Evolutionary conservation across 2,797 vertebrate species (phyloP), one percentile per base, ranked within the genome.

Genomic region (Microctenopoma steveboyesi): DNA sequence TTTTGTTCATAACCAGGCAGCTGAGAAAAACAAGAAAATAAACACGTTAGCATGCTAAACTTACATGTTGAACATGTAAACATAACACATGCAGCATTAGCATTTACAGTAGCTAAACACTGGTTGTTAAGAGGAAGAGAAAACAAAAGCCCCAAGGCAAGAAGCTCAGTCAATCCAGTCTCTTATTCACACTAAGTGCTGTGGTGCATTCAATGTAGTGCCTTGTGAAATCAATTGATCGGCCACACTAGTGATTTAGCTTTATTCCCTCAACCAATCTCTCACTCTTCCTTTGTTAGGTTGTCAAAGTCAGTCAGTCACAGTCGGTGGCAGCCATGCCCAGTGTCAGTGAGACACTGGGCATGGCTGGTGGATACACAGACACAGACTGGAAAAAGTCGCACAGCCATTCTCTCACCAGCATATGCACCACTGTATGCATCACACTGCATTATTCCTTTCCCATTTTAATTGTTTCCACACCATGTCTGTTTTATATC

Each of bases 151-250:
- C 42, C 63, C 15, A 59, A 64, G 66, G 71, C 79, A 64, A 78
- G 69, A 40, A 71, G 64, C 64, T 81, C 66, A 70, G 79, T 87
- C 86, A 84, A 69, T 82, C 77, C 55, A 51, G 68, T 69, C 82
- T 85, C 70, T 78, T 80, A 81, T 72, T 75, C 59, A 71, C 75
- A 76, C 59, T 82, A 88, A 87, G 64, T 79, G 77, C 69, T 76
- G 40, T 33, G 28, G 53, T 53, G 62, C 76, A 72, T 65, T 73
- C 52, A 74, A 3, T 27, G 61, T 16, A 48, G 52, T 63, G 76
- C 27, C 55, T 43, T 48, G 64, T 76, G 15, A 68, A 78, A 78
- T 80, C 73, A 86, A 74, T 65, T 69, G 57, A 89, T 86, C 84
- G 64, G 40, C 51, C 42, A 60, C 8, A 15, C 72, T 69, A 40